Evolutionary conservation across 1,140 invertebrate species (phyloP).

Genomic region (Glossosoma conforme): DNA sequence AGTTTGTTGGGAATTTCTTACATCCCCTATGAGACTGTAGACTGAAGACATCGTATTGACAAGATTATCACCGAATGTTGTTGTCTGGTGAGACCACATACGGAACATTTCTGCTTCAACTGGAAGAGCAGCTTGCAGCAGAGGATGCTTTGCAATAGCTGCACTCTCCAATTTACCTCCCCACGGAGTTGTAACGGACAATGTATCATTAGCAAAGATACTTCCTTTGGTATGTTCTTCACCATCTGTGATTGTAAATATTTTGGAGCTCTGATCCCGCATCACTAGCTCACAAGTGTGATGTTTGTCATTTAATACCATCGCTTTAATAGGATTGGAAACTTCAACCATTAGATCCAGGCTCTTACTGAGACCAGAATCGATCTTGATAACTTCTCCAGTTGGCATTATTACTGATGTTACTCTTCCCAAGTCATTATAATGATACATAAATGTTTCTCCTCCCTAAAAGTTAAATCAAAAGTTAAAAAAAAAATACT

Average conservation of each 20-base stretch:
- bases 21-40: constrained; percentile 76
- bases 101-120: constrained; percentile 89
- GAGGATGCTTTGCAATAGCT: constrained; percentile 76
- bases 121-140: constrained; percentile 80
- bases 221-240: constrained; percentile 63
- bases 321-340: constrained; percentile 36
- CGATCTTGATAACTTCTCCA: constrained; percentile 78
- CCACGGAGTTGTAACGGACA: constrained; percentile 64
- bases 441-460: constrained; percentile 86
- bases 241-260: constrained; percentile 55
- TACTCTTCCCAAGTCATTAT: constrained; percentile 80
- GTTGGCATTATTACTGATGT: constrained; percentile 81
- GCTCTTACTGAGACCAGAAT: constrained; percentile 65
- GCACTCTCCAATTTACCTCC: constrained; percentile 67
- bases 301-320: constrained; percentile 54
- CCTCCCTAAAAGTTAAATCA: constrained; percentile 57
- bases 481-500: constrained; percentile 1
- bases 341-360: constrained; percentile 72
- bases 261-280: constrained; percentile 53
- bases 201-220: constrained; percentile 72
- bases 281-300: constrained; percentile 48
- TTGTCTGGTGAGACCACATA: constrained; percentile 77
- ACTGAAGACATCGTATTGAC: constrained; percentile 74
- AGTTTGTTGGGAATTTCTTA: constrained; percentile 75
- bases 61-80: constrained; percentile 67